phyloP scores from a whole-genome alignment of 2,888 invertebrate genomes.

The Trichopoda pennipes region DNA sequence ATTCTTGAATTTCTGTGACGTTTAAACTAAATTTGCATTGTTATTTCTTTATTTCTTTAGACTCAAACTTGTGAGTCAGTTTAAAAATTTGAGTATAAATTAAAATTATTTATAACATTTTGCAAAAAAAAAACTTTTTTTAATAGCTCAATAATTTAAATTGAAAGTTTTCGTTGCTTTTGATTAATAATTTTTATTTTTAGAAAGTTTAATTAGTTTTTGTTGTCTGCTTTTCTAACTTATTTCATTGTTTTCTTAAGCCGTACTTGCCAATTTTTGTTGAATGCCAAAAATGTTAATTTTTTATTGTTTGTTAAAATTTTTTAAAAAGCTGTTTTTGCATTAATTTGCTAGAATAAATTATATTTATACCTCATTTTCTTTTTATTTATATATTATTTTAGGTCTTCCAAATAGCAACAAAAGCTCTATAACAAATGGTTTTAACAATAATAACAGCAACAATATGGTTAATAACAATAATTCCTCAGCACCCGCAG shows the following conservation, averaged over 20 bases:
- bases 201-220: conserved; percentile 1
- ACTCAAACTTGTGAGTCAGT: too few relatives aligned
- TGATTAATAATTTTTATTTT: neutral
- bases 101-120: too few relatives aligned
- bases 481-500: conserved; percentile 81
- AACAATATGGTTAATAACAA: conserved; percentile 70
- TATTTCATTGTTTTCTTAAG: neutral
- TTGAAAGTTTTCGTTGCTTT: neutral
- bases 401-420: conserved; percentile 77
- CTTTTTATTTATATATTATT: conserved; percentile 53
- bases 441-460: conserved; percentile 59
- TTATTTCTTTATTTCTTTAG: too few relatives aligned
- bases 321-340: conserved; percentile 44
- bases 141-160: too few relatives aligned
- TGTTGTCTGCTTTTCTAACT: conserved; percentile 9
- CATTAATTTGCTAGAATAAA: conserved; percentile 17
- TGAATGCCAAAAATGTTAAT: conserved; percentile 13
- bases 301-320: conserved; percentile 18
- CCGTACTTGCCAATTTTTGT: conserved; percentile 23
- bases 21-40: too few relatives aligned
- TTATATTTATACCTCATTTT: neutral
- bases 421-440: conserved; percentile 69
- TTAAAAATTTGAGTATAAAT: too few relatives aligned
- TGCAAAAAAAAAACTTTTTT: too few relatives aligned
- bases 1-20: too few relatives aligned